These are phyloP conservation scores for Suncus etruscus DNA, from an alignment of 2,113 vertebrate genomes.

Conservation along the genomic window DNA sequence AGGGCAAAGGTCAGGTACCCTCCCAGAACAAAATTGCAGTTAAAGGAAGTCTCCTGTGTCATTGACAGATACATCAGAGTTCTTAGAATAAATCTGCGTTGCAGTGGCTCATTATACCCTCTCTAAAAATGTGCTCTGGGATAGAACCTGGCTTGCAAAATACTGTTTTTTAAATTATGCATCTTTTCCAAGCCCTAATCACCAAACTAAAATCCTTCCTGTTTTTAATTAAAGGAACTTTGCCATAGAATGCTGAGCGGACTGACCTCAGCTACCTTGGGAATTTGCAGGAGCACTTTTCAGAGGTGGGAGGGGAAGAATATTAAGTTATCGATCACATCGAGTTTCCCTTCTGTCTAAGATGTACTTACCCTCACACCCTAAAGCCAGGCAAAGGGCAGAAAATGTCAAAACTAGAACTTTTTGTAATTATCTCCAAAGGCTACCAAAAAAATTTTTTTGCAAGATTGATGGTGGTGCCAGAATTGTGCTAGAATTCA, in stretches of 20 bases:
- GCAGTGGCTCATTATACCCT: conserved; percentile 74
- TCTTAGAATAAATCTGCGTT: conserved; percentile 79
- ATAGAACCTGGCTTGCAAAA: conserved; percentile 73
- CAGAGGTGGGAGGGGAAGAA: background rate
- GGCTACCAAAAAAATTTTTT: background rate
- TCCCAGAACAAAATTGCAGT: conserved; percentile 72
- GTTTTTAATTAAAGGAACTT: conserved; percentile 69
- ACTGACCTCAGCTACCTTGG: conserved; percentile 23
- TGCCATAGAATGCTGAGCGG: conserved; percentile 35
- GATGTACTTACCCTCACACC: background rate
- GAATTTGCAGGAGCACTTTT: conserved; percentile 33
- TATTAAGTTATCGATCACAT: conserved; percentile 22
- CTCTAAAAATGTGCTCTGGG: conserved; percentile 60
- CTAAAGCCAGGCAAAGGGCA: background rate
- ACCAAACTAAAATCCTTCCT: conserved; percentile 45
- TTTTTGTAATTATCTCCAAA: background rate
- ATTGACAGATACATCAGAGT: conserved; percentile 66
- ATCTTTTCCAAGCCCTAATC: conserved; percentile 1
- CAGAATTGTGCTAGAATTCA: background rate
- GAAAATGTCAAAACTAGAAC: conserved; percentile 10
- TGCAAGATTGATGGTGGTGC: too few species aligned
- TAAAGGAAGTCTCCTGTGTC: conserved; percentile 60
- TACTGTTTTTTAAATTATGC: conserved; percentile 10
- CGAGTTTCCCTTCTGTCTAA: background rate
- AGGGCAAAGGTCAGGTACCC: conserved; percentile 52